phyloP scores from a whole-genome alignment of 2,113 vertebrate species.

The Motacilla alba region DNA sequence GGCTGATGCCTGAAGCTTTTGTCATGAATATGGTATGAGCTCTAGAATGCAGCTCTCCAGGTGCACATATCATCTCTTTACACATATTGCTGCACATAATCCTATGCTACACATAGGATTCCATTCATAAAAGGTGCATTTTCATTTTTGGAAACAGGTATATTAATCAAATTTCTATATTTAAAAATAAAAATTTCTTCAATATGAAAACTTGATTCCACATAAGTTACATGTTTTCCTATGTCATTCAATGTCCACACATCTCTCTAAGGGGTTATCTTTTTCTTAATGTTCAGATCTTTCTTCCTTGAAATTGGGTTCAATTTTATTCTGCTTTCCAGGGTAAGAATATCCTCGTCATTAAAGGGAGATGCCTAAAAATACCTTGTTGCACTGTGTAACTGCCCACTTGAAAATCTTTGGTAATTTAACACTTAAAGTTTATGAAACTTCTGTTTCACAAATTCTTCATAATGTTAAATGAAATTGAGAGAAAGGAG shows the following conservation, averaged over 20 bases:
- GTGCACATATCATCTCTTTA: not conserved
- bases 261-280: not conserved
- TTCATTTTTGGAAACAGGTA: not conserved
- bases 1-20: not conserved
- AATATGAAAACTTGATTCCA: not conserved
- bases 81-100: not conserved
- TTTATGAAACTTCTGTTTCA: not conserved
- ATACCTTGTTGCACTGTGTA: not conserved
- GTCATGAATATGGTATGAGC: not conserved
- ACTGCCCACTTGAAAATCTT: not conserved
- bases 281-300: not conserved
- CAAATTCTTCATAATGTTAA: not conserved
- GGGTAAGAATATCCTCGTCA: not conserved
- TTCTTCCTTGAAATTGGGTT: not conserved
- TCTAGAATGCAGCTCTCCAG: not conserved
- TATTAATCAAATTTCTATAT: not conserved
- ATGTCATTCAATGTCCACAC: not conserved
- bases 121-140: not conserved
- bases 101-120: not conserved
- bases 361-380: not conserved
- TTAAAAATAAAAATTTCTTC: not conserved
- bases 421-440: not conserved
- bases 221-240: not conserved
- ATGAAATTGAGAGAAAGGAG: not conserved
- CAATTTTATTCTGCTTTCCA: not conserved